phyloP scores from a whole-genome alignment of 2,797 vertebrate species.

The Lophotriccus pileatus region DNA sequence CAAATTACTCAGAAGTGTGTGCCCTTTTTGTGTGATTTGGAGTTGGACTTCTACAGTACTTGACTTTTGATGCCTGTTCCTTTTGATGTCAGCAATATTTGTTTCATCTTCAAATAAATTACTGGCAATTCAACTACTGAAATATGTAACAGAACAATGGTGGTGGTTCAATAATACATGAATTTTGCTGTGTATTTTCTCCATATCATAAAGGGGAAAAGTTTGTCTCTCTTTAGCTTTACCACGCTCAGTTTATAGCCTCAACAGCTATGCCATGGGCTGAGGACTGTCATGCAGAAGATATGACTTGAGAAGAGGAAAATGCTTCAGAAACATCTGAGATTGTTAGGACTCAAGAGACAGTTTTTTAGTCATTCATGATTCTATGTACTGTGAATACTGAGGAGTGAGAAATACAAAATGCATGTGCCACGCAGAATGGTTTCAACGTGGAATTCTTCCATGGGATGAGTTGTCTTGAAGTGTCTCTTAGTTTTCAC shows the following conservation, averaged over 20 bases:
- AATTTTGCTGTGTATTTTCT: background rate
- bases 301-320: background rate
- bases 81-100: background rate
- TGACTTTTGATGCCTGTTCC: background rate
- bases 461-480: background rate
- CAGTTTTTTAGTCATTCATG: background rate
- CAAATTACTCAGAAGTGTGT: background rate
- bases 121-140: background rate
- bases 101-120: background rate
- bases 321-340: background rate
- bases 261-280: background rate
- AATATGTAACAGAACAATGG: background rate
- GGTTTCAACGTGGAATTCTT: slow-evolving; percentile 2
- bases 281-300: background rate
- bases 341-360: background rate
- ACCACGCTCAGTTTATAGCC: background rate
- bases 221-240: background rate
- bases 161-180: background rate
- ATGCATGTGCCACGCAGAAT: background rate
- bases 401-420: background rate
- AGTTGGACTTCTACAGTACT: background rate
- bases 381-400: background rate
- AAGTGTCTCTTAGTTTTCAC: background rate
- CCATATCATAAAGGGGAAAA: background rate
- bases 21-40: background rate